Percentiles rank a stretch among this genome's conserved stretches.
Evolutionary conservation across 2,888 invertebrate species (phyloP).

Genomic region (Pyrocoelia pectoralis): DNA sequence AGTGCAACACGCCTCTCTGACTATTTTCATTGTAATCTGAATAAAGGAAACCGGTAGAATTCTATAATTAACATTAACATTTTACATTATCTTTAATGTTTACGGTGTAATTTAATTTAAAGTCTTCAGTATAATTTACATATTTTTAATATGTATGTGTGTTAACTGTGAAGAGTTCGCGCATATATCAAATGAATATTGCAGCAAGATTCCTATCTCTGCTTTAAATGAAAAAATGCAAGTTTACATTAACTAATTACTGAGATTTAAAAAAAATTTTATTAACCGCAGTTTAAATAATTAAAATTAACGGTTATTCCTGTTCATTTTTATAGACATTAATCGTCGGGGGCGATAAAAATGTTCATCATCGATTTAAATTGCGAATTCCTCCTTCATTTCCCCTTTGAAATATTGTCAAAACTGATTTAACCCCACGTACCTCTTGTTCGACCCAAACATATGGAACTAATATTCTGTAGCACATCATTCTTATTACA

Average conservation of each 20-base stretch:
- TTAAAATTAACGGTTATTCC: not conserved
- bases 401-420: constrained; percentile 42
- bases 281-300: no score
- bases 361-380: constrained; percentile 38
- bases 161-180: constrained; percentile 8
- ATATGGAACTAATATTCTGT: constrained; percentile 20
- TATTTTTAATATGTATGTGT: constrained; percentile 22
- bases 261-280: constrained; percentile 3
- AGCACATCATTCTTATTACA: constrained; percentile 6
- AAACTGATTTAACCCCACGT: constrained; percentile 41
- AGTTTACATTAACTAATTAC: constrained; percentile 13
- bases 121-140: constrained; percentile 22
- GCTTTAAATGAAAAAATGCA: not conserved
- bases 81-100: constrained; percentile 16
- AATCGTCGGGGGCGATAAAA: constrained; percentile 27
- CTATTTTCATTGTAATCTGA: constrained; percentile 25
- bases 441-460: constrained; percentile 15
- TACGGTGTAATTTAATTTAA: constrained; percentile 27
- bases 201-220: constrained; percentile 5
- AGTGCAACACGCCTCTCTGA: constrained; percentile 17
- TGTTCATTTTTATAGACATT: not conserved
- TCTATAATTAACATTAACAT: constrained; percentile 25
- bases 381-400: constrained; percentile 35
- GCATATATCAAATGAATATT: constrained; percentile 19
- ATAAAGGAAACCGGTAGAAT: constrained; percentile 21